These are phyloP conservation scores for Cydia amplana DNA, from an alignment of 1,140 invertebrate species.

Conservation along the genomic window DNA sequence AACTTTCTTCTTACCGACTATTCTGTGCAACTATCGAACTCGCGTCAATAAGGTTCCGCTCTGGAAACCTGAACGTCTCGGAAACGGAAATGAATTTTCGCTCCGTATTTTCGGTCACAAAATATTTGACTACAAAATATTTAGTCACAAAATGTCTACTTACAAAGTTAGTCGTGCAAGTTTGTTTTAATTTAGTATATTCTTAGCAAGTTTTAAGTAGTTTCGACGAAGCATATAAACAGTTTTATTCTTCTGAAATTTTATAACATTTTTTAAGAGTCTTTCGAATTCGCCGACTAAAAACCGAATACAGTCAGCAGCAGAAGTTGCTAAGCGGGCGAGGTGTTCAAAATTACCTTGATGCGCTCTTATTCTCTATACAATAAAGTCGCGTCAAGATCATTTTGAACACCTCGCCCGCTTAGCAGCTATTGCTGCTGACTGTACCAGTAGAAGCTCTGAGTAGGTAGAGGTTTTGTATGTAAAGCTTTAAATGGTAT, in stretches of 20 bases:
- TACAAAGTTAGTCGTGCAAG: not conserved
- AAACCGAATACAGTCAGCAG: too few species aligned
- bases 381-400: too few species aligned
- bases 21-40: not conserved
- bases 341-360: too few species aligned
- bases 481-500: too few species aligned
- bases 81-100: not conserved
- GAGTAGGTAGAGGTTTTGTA: too few species aligned
- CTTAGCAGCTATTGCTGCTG: too few species aligned
- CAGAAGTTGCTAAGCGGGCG: too few species aligned
- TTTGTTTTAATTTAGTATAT: not conserved
- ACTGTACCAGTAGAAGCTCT: too few species aligned
- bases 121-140: not conserved
- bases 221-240: not conserved
- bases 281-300: too few species aligned
- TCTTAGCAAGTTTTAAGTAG: not conserved
- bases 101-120: not conserved
- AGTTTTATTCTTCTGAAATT: not conserved
- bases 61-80: not conserved
- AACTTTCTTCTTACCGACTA: not conserved
- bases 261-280: not conserved
- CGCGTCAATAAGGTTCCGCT: conserved; percentile 2
- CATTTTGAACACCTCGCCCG: too few species aligned
- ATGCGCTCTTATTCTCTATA: too few species aligned
- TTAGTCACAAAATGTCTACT: not conserved